Percentiles rank a stretch among this genome's conserved stretches.
phyloP scores from a whole-genome alignment of 2,797 vertebrate genomes.

The Silurus lanzhouensis region DNA sequence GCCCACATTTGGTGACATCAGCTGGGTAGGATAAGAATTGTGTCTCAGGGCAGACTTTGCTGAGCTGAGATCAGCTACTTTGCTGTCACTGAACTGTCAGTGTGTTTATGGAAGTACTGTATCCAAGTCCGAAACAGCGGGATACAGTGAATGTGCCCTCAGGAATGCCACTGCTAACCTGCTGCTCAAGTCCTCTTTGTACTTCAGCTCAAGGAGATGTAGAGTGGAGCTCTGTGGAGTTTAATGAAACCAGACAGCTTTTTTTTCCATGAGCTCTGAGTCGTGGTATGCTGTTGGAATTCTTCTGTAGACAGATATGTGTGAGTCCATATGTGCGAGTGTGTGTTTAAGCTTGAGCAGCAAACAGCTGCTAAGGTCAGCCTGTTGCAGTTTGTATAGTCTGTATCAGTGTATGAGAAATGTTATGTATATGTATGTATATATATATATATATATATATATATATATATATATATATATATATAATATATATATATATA shows the following conservation, averaged over 20 bases:
- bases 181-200: not conserved
- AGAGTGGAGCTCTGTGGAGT: not conserved
- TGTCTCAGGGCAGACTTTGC: constrained; percentile 9
- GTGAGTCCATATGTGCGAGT: not conserved
- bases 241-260: constrained; percentile 22
- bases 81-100: constrained; percentile 2
- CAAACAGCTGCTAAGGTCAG: not conserved
- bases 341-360: constrained; percentile 4
- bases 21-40: constrained; percentile 30
- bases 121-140: not conserved
- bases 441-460: not conserved
- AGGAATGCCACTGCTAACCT: constrained; percentile 2
- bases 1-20: constrained; percentile 67
- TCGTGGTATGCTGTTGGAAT: constrained; percentile 19
- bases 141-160: not conserved
- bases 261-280: constrained; percentile 29
- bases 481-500: too few relatives aligned
- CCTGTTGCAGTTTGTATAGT: not conserved
- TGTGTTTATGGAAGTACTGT: not conserved
- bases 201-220: constrained; percentile 2
- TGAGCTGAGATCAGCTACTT: constrained; percentile 13
- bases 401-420: not conserved
- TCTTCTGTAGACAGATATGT: constrained; percentile 22
- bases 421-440: not conserved
- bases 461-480: not conserved